Base-by-base conservation (phyloP, 2,113 vertebrate species). In the Cyanoramphus novaezelandiae region DNA sequence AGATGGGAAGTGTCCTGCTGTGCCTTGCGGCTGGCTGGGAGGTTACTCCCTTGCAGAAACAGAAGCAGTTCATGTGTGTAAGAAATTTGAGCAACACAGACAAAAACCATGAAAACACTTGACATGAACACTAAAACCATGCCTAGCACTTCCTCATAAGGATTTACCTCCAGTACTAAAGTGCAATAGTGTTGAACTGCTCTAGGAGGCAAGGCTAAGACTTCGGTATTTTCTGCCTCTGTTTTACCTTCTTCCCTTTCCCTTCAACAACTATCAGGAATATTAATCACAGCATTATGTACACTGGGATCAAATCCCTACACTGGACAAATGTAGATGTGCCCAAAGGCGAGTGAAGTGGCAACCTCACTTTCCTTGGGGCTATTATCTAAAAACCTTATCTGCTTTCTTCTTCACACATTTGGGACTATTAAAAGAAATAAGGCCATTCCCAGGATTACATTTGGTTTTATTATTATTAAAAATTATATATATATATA, bases 271-370 rank as follows among this genome's bases (percentile, higher is more conserved):
- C 17, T 18, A 35, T 13, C 17, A 91, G 33, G 49, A 80, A 65
- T 76, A 87, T 44, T 44, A 81, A 82, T 49, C 17, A 11, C 2
- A 2, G 37, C 41, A 7, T 49, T 93, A 90, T 2, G 17, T 43
- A 65, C 16, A 17, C 3, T 44, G 24, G 57, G 31, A 82, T 46
- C 21, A 79, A 75, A 67, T 43, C 52, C 19, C 23, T 88, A 62
- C 20, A 35, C n/a, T n/a, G 46, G 60, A 84, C 20, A 89, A 76
- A 93, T 1, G 6, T 0, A 63, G 28, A 52, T 7, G 5, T 41
- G 29, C 28, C 28, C 6, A 28, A 53, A 60, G 24, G 19, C 1
- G 0, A 31, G 28, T 59, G 13, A 9, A 65, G 28, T 0, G 6
- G 67, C 65, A 68, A 35, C 17, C 14, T 84, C 23, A 43, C 29